Evolutionary conservation across 1,140 invertebrate species (phyloP).

Genomic region (Reticulitermes speratus): DNA sequence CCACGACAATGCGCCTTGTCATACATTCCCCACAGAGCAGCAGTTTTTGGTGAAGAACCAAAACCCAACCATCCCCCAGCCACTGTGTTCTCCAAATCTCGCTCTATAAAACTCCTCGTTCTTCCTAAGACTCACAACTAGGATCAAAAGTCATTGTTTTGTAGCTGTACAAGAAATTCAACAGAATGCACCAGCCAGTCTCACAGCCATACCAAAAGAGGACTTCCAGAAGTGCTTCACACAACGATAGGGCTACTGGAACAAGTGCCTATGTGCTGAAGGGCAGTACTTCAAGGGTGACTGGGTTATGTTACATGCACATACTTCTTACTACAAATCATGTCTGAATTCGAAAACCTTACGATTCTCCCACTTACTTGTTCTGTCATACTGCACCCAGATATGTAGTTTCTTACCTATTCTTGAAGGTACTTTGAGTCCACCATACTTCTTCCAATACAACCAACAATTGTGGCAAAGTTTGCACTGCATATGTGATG

Average conservation of each 20-base stretch:
- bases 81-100: constrained; percentile 42
- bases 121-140: constrained; percentile 39
- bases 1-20: no score
- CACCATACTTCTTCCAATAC: constrained; percentile 99
- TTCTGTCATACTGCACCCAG: no score
- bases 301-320: no score
- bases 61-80: constrained; percentile 39
- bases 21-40: constrained; percentile 39
- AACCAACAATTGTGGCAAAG: constrained; percentile 93
- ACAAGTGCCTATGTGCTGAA: neutral
- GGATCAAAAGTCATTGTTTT: constrained; percentile 38
- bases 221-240: constrained; percentile 28
- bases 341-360: no score
- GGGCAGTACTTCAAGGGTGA: neutral
- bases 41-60: constrained; percentile 39
- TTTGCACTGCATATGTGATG: constrained; percentile 83
- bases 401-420: constrained; percentile 45
- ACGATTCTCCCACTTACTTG: no score
- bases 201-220: neutral
- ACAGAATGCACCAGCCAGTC: neutral
- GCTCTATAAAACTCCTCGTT: constrained; percentile 39
- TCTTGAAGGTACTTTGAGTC: constrained; percentile 70
- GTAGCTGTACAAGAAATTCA: constrained; percentile 37
- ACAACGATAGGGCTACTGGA: constrained; percentile 24
- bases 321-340: no score